Conservation (phyloP, 2,888 invertebrate genomes). For the Anodontia alba region DNA sequence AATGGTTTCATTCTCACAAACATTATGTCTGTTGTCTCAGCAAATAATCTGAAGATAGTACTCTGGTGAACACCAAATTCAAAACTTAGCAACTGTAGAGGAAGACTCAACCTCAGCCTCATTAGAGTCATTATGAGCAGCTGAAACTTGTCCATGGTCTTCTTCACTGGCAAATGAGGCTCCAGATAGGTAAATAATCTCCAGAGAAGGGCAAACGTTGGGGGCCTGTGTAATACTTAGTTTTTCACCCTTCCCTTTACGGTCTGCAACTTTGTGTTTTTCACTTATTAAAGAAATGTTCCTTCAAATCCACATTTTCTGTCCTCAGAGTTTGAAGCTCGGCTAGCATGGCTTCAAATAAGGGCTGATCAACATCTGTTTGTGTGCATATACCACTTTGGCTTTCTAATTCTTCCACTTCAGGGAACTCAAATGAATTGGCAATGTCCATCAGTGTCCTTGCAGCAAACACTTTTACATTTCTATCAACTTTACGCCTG, state of each 20-base stretch:
- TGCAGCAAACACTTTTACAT: constrained; percentile 18
- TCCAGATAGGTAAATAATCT: constrained; percentile 7
- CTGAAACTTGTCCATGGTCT: constrained; percentile 23
- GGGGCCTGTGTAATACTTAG: constrained; percentile 25
- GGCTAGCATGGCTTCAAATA: constrained; percentile 12
- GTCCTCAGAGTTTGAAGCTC: constrained; percentile 12
- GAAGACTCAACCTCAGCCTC: constrained; percentile 40
- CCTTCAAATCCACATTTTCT: not conserved
- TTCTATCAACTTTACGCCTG: constrained; percentile 13
- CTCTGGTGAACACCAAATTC: constrained; percentile 27
- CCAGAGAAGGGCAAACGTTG: constrained; percentile 4
- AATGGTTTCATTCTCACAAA: constrained; percentile 32
- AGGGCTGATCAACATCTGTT: not conserved
- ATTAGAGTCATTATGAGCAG: constrained; percentile 19
- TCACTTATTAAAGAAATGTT: not conserved
- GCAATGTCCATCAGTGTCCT: constrained; percentile 19
- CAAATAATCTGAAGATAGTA: constrained; percentile 37
- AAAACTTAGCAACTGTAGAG: constrained; percentile 23
- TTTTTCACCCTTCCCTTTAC: constrained; percentile 2
- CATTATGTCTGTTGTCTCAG: constrained; percentile 24
- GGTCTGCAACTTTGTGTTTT: not conserved
- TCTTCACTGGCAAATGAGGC: constrained; percentile 9
- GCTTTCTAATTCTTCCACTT: not conserved
- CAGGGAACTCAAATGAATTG: not conserved
- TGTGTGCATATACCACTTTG: constrained; percentile 12